phyloP scores from a whole-genome alignment of 2,797 vertebrate species.

The Cryptoprocta ferox region DNA sequence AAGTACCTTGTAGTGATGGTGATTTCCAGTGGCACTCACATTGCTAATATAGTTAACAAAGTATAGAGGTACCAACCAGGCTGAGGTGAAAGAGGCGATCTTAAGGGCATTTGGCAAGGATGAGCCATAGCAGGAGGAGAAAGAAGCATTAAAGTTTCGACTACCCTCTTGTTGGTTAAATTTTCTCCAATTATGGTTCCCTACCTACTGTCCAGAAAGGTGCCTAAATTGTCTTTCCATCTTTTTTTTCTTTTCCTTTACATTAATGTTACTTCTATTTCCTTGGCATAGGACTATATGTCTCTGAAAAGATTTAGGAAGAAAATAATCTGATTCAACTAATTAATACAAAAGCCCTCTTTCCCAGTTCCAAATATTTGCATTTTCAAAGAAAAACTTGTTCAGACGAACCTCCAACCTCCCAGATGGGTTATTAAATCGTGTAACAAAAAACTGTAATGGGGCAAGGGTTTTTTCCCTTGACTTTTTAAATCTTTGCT shows the following conservation, averaged over 20 bases:
- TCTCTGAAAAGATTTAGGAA: slow-evolving; percentile 1
- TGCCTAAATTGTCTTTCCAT: background rate
- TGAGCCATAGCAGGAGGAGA: slow-evolving; percentile 12
- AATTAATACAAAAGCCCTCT: slow-evolving; percentile 15
- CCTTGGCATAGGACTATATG: background rate
- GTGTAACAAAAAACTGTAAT: background rate
- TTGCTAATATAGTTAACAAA: slow-evolving; percentile 15
- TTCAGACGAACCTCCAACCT: background rate
- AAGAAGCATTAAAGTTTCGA: background rate
- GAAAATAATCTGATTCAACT: slow-evolving; percentile 28
- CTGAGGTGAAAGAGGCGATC: background rate
- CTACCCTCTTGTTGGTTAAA: background rate
- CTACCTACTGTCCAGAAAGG: background rate
- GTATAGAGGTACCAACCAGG: background rate
- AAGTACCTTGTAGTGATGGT: background rate
- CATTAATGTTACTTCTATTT: slow-evolving; percentile 5
- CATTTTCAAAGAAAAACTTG: slow-evolving; percentile 45
- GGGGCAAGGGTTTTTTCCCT: background rate
- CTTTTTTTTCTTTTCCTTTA: slow-evolving; percentile 18
- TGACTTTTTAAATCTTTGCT: slow-evolving; percentile 15
- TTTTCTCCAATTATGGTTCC: background rate
- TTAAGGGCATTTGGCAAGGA: background rate
- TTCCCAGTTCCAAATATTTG: slow-evolving; percentile 23
- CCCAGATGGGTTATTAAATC: background rate
- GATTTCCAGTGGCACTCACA: slow-evolving; percentile 32